phyloP scores from a whole-genome alignment of 2,113 vertebrate species.

The Stictonetta naevosa region DNA sequence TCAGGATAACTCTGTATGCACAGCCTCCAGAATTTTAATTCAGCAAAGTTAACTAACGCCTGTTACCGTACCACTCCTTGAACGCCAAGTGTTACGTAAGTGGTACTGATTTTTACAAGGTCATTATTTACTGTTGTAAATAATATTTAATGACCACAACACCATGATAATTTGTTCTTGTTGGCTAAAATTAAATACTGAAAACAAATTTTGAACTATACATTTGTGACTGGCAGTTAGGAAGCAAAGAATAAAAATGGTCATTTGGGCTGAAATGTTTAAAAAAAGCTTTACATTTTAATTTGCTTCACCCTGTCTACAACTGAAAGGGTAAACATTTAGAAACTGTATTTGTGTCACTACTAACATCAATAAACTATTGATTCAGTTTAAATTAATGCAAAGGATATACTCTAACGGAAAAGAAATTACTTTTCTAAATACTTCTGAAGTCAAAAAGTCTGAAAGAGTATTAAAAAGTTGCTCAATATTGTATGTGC shows the following conservation, averaged over 20 bases:
- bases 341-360: background rate
- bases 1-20: background rate
- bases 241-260: background rate
- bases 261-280: background rate
- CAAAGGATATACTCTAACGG: conserved; percentile 24
- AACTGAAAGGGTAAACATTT: background rate
- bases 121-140: background rate
- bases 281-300: background rate
- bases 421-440: background rate
- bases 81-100: background rate
- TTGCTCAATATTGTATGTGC: conserved; percentile 61
- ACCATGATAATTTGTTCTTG: background rate
- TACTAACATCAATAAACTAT: background rate
- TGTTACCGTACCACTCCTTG: background rate
- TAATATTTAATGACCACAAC: background rate
- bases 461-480: conserved; percentile 12
- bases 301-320: background rate
- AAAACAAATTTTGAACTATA: background rate
- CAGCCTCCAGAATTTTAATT: background rate
- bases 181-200: background rate
- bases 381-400: conserved; percentile 69
- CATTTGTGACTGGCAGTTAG: background rate
- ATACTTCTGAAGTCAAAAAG: conserved; percentile 9
- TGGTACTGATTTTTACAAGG: background rate
- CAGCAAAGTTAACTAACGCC: background rate